These are phyloP conservation scores for Dipodomys spectabilis DNA, from an alignment of 2,113 vertebrate species.

Conservation along the genomic window DNA sequence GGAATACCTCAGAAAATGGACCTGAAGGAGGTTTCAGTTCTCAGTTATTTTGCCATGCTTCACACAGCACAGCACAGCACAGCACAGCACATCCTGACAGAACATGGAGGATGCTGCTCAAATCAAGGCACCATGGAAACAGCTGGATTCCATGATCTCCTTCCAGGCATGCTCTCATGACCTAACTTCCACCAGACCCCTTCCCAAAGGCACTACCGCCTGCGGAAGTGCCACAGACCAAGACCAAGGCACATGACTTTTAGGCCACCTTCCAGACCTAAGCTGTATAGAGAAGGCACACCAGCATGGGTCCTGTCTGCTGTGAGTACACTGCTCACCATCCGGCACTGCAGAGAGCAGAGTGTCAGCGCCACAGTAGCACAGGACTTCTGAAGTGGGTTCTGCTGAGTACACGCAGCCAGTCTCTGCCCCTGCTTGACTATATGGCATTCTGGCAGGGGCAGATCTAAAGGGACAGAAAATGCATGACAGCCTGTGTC, in stretches of 20 bases:
- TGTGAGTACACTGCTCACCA: neutral
- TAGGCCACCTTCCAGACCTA: too few relatives aligned
- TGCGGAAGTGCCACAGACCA: neutral
- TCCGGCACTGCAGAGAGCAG: neutral
- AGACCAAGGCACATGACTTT: too few relatives aligned
- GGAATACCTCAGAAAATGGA: neutral
- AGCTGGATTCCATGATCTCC: neutral
- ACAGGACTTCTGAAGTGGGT: too few relatives aligned
- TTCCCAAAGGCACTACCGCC: neutral
- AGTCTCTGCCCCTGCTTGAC: too few relatives aligned
- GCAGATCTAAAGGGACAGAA: neutral
- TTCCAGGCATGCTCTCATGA: neutral
- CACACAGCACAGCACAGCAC: neutral
- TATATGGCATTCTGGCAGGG: neutral
- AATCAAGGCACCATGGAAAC: neutral
- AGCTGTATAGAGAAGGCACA: too few relatives aligned
- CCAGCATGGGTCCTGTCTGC: too few relatives aligned
- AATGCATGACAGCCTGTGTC: neutral
- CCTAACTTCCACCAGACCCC: neutral
- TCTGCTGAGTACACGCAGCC: neutral
- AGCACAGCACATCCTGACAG: neutral
- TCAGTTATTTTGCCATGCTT: neutral
- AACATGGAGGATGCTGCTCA: neutral
- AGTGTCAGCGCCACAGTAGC: neutral
- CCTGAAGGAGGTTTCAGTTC: neutral